Conservation (phyloP, 2,888 invertebrate genomes). For the Rhaphigaster nebulosa region DNA sequence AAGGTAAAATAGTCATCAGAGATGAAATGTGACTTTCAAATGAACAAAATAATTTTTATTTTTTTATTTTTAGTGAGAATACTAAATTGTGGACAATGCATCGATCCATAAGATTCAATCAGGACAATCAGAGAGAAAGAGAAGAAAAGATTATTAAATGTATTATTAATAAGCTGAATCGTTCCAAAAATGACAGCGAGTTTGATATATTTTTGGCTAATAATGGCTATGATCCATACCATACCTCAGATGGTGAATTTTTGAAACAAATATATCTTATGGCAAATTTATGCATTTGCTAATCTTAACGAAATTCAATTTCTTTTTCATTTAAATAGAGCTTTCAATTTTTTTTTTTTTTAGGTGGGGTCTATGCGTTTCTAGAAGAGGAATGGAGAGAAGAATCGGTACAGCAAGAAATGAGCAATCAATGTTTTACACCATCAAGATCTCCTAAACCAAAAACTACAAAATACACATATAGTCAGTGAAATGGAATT, state of each 20-base stretch:
- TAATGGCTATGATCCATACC: conserved; percentile 15
- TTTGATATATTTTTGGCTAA: conserved; percentile 50
- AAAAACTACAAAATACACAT: conserved; percentile 40
- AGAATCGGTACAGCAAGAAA: conserved; percentile 26
- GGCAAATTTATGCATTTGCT: neutral
- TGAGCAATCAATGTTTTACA: neutral
- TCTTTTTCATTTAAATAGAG: neutral
- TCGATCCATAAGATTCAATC: conserved; percentile 83
- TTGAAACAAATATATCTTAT: neutral
- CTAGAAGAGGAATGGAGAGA: conserved; percentile 55
- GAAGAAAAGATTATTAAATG: conserved; percentile 62
- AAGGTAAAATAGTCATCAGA: conserved; percentile 37
- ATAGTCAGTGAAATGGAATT: neutral
- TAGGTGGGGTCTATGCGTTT: conserved; percentile 55
- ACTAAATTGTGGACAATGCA: conserved; percentile 51
- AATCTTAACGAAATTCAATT: no score
- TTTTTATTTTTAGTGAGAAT: conserved; percentile 47
- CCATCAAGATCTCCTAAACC: conserved; percentile 47
- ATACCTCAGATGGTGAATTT: conserved; percentile 36
- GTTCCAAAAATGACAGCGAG: conserved; percentile 52
- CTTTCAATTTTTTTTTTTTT: neutral
- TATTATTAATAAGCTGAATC: conserved; percentile 59
- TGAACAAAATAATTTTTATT: neutral
- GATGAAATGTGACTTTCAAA: neutral
- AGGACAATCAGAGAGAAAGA: conserved; percentile 84